phyloP scores from a whole-genome alignment of 2,113 vertebrate species.

The Agapornis roseicollis region DNA sequence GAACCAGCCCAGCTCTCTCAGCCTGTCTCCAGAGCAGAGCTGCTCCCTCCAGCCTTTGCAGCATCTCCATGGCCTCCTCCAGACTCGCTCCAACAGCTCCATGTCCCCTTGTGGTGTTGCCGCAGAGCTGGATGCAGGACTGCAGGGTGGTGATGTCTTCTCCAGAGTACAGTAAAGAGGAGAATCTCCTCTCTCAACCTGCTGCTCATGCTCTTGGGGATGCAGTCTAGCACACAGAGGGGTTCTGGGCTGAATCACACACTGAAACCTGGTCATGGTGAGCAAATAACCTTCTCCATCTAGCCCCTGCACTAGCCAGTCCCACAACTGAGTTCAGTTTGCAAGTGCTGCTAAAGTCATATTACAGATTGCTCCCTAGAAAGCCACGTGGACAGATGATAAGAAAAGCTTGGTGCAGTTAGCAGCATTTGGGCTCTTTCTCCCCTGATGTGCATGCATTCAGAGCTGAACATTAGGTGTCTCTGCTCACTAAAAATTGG shows the following conservation, averaged over 20 bases:
- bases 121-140: neutral
- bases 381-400: neutral
- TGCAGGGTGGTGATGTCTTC: no score
- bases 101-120: neutral
- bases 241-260: neutral
- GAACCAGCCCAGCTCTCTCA: no score
- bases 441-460: neutral
- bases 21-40: no score
- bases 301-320: neutral
- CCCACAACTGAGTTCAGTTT: neutral
- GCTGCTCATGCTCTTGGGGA: neutral
- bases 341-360: neutral
- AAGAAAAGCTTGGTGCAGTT: neutral
- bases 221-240: no score
- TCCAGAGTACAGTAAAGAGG: neutral
- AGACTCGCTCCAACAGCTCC: no score
- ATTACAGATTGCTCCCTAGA: neutral
- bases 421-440: neutral
- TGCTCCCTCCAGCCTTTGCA: no score
- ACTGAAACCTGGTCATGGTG: neutral
- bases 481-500: neutral
- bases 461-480: slow-evolving; percentile 26
- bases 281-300: neutral
- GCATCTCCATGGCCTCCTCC: no score
- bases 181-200: neutral